phyloP scores from a whole-genome alignment of 2,888 invertebrate species.

The Synanthedon vespiformis region DNA sequence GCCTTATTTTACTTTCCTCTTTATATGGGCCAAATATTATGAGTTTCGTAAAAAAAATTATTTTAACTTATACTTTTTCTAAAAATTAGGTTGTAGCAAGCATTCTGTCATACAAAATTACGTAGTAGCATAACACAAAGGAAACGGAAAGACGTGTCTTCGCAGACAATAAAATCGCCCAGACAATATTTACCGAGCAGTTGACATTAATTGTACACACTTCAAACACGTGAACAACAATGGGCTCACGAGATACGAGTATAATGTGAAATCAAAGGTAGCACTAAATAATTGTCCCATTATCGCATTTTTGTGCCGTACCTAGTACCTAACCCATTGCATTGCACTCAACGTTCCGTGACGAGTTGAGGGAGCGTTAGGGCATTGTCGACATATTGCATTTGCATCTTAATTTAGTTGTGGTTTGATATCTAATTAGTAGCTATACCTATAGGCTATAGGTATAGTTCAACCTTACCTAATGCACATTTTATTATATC shows the following conservation, averaged over 20 bases:
- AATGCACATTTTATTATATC: too few species aligned
- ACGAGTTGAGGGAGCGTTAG: slow-evolving; percentile 1
- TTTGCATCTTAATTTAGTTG: too few species aligned
- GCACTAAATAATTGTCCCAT: slow-evolving; percentile 3
- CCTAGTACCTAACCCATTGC: not conserved
- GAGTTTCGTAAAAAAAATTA: too few species aligned
- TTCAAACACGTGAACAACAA: not conserved
- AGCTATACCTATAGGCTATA: too few species aligned
- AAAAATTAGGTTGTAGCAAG: too few species aligned
- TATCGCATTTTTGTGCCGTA: too few species aligned
- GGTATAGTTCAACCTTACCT: too few species aligned
- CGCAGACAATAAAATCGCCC: slow-evolving; percentile 6
- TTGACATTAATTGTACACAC: not conserved
- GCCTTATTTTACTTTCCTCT: too few species aligned
- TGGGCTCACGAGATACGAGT: not conserved
- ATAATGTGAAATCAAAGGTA: slow-evolving; percentile 4
- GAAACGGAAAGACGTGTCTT: slow-evolving; percentile 2
- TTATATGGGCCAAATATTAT: too few species aligned
- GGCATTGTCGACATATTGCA: not conserved
- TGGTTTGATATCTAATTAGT: too few species aligned
- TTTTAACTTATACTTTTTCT: too few species aligned
- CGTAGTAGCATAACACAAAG: slow-evolving; percentile 4
- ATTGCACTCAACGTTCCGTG: slow-evolving; percentile 7
- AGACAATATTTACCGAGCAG: not conserved
- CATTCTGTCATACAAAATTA: not conserved